Base-by-base conservation (phyloP, 2,113 vertebrate species). In the Serinus canaria region DNA sequence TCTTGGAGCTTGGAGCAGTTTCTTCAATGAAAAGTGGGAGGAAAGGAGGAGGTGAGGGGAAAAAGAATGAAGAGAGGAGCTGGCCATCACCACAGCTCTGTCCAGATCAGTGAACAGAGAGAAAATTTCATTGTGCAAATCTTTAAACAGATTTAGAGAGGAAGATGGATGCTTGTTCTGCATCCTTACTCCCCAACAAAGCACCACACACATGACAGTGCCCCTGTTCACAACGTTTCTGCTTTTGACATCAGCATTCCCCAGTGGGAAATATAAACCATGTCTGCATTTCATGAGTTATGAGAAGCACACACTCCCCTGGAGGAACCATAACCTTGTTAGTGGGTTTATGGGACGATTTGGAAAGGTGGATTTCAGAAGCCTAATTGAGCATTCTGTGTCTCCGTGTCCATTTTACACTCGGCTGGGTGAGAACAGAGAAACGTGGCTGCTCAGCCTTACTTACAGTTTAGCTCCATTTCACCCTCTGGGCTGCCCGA, bases 281-380 rank as follows among this genome's bases (percentile, higher is more conserved):
- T 1, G 16, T 10, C 74, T 9, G 66, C 2, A 0, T 64, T 37
- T 60, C 3, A 1, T 1, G 63, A 53, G 30, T 15, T 46, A 7
- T 2, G 30, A 49, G 81, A 47, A 79, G 49, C 1, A 3, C 4
- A 16, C 1, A 0, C 60, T 90, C 50, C 35, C 4, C 47, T 31
- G 60, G 72, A 44, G 74, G 83, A 81, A 24, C n/a, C 58, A 11
- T 7, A n/a, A 31, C 77, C 81, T 15, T 58, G 41, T 47, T 50
- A 55, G 72, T 63, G 77, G 72, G 13, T 77, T 92, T 62, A 13
- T 77, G 69, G 37, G 92, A 47, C 2, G 17, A 7, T 86, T 81
- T 74, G 90, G 41, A 94, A 95, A 96, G 94, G 93, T 91, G 91
- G 91, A 90, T 94, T 95, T 96, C 95, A 92, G 83, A 77, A 93